These are phyloP conservation scores for Anthonomus grandis DNA, from an alignment of 1,140 invertebrate species.

Conservation along the genomic window DNA sequence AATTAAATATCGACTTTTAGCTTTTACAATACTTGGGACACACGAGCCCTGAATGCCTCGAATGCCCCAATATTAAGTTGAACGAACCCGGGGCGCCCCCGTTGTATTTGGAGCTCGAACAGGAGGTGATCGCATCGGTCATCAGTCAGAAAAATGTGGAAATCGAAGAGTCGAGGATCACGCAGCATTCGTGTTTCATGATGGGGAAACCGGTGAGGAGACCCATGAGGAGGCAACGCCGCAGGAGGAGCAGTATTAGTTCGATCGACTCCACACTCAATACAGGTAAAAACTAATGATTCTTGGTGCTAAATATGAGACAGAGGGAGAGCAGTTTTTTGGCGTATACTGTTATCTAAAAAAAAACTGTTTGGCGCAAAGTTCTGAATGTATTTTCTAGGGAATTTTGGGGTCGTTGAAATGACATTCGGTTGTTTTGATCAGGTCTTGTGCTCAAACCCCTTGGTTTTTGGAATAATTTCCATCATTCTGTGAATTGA, in stretches of 20 bases:
- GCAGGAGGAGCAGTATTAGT: not conserved
- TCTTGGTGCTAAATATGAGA: not conserved
- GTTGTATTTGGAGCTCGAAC: conserved; percentile 66
- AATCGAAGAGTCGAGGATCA: conserved; percentile 54
- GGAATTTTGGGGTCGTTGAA: too few relatives aligned
- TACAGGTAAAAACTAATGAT: conserved; percentile 12
- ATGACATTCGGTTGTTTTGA: too few relatives aligned
- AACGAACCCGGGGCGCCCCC: conserved; percentile 71
- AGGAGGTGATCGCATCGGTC: conserved; percentile 80
- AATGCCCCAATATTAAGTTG: conserved; percentile 63
- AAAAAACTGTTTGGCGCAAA: too few relatives aligned
- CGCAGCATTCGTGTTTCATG: conserved; percentile 38
- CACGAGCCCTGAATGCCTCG: conserved; percentile 87
- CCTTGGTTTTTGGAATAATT: too few relatives aligned
- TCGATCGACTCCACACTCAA: conserved; percentile 22
- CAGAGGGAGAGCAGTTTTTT: not conserved
- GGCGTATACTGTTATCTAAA: not conserved
- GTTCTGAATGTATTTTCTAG: too few relatives aligned
- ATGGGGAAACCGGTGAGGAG: conserved; percentile 35
- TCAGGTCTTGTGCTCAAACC: too few relatives aligned
- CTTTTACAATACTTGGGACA: conserved; percentile 86
- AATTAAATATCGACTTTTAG: too few relatives aligned
- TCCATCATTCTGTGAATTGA: too few relatives aligned
- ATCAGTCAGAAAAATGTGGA: conserved; percentile 77
- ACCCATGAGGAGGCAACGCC: conserved; percentile 30